Percentiles rank a stretch among this genome's conserved stretches.
Conservation (phyloP, 1,140 invertebrate species). For the Halotydeus destructor region DNA sequence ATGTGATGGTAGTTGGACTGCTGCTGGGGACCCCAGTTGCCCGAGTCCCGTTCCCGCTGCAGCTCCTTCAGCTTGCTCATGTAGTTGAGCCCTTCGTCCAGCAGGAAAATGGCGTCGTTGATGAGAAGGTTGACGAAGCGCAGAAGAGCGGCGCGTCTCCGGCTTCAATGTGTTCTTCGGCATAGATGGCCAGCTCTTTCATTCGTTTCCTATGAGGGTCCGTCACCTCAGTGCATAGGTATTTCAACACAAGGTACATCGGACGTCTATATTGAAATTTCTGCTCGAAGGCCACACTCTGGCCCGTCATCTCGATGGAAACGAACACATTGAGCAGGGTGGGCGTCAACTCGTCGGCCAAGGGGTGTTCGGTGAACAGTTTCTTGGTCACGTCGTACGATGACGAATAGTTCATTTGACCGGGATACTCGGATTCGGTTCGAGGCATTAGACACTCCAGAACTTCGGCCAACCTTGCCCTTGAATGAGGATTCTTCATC, state of each 20-base stretch:
- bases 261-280: constrained; percentile 89
- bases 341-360: constrained; percentile 42
- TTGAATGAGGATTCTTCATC: constrained; percentile 76
- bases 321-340: constrained; percentile 76
- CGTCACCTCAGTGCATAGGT: constrained; percentile 50
- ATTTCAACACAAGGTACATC: constrained; percentile 82
- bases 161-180: constrained; percentile 68
- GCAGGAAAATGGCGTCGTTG: constrained; percentile 81
- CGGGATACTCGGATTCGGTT: constrained; percentile 4
- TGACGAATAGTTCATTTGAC: neutral
- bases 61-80: constrained; percentile 30
- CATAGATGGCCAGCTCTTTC: constrained; percentile 52
- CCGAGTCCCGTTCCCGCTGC: constrained; percentile 36
- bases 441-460: constrained; percentile 47
- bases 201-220: constrained; percentile 48
- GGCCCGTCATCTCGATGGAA: constrained; percentile 88
- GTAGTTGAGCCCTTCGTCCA: constrained; percentile 62
- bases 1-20: constrained; percentile 48
- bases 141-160: constrained; percentile 72
- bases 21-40: constrained; percentile 56
- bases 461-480: constrained; percentile 68
- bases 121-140: constrained; percentile 83
- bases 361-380: constrained; percentile 52
- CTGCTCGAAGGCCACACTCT: constrained; percentile 85
- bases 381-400: constrained; percentile 32